A percentile compares a stretch with the other conserved stretches of the same genome.
These are phyloP conservation scores for Synergus umbraculus DNA, from an alignment of 2,888 invertebrate species.

Conservation along the genomic window DNA sequence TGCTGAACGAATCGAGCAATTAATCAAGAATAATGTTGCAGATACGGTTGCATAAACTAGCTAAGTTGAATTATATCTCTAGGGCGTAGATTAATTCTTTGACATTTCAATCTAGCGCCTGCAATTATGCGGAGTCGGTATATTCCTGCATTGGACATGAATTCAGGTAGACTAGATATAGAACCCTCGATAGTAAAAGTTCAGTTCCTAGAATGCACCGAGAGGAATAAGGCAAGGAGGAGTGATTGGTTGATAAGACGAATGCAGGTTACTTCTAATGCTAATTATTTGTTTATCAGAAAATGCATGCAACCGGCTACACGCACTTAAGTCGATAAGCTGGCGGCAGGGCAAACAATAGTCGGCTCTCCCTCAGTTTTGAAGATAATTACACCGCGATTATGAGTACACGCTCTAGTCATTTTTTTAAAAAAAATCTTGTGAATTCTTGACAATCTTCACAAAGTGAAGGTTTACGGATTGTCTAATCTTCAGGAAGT, in stretches of 20 bases:
- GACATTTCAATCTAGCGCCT: constrained; percentile 52
- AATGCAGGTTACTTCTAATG: constrained; percentile 63
- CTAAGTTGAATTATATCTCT: constrained; percentile 41
- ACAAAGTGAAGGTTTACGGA: not conserved
- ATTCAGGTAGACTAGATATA: not conserved
- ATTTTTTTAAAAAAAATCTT: constrained; percentile 17
- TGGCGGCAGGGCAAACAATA: constrained; percentile 43
- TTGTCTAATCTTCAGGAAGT: not conserved
- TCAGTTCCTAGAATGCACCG: constrained; percentile 9
- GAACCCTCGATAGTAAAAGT: constrained; percentile 13
- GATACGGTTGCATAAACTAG: not conserved
- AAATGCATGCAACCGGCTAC: constrained; percentile 59
- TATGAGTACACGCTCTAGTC: constrained; percentile 48
- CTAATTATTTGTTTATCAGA: constrained; percentile 73
- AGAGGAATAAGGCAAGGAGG: constrained; percentile 44
- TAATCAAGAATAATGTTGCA: not conserved
- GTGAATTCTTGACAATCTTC: not conserved
- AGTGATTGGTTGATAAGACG: constrained; percentile 54
- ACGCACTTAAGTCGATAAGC: constrained; percentile 62
- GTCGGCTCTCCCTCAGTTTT: constrained; percentile 42
- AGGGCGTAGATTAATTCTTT: constrained; percentile 51
- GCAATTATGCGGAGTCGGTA: constrained; percentile 22
- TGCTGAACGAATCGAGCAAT: not conserved
- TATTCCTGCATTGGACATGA: not conserved
- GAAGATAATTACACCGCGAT: constrained; percentile 51